These are phyloP conservation scores for Calidris pygmaea DNA, from an alignment of 2,113 vertebrate species.

Conservation along the genomic window DNA sequence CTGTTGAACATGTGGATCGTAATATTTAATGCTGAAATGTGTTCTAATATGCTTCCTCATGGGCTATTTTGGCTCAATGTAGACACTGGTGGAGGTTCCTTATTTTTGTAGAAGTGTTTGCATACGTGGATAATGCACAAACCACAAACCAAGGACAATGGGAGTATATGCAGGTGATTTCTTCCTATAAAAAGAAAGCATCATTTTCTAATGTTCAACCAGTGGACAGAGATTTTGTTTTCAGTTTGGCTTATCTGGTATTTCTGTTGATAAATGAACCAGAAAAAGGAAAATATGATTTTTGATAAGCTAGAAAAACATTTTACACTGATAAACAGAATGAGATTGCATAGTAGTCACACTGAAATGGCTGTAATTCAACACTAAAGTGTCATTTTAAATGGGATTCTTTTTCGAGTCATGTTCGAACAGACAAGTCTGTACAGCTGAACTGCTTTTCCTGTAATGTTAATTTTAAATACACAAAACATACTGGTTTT, in stretches of 20 bases:
- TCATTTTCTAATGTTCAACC: not conserved
- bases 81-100: not conserved
- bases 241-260: not conserved
- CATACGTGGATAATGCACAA: not conserved
- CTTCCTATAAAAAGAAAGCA: not conserved
- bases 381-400: conserved; percentile 21
- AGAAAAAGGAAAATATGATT: conserved; percentile 11
- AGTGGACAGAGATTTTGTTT: not conserved
- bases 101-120: not conserved
- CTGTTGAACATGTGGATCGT: not conserved
- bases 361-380: conserved; percentile 21
- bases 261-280: conserved; percentile 32
- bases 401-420: not conserved
- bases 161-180: not conserved
- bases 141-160: not conserved
- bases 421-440: not conserved
- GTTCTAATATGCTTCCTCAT: not conserved
- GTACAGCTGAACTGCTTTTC: not conserved
- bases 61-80: not conserved
- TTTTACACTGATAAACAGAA: conserved; percentile 33
- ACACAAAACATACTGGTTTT: not conserved
- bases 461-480: conserved; percentile 18
- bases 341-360: not conserved
- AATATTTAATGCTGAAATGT: not conserved
- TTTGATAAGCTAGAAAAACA: conserved; percentile 28